Evolutionary conservation across 2,888 invertebrate species (phyloP).

Genomic region (Sicus ferrugineus): DNA sequence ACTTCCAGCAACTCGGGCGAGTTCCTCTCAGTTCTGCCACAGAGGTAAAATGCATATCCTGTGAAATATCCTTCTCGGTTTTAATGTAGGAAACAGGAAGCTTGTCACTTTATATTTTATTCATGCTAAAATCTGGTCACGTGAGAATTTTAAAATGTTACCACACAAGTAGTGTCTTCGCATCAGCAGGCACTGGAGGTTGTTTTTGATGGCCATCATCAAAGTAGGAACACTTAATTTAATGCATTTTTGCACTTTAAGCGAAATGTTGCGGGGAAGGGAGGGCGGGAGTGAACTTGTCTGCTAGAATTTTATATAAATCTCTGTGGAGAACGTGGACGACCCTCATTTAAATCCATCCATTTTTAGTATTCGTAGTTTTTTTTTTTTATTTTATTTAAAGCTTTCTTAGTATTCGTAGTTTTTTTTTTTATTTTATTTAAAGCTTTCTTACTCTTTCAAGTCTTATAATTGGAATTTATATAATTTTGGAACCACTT

Average conservation of each 20-base stretch:
- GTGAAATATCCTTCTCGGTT: not conserved
- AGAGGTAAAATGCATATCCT: conserved; percentile 18
- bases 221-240: conserved; percentile 11
- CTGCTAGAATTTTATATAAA: not conserved
- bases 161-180: not conserved
- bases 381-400: no score
- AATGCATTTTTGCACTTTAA: conserved; percentile 24
- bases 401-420: no score
- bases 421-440: no score
- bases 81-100: conserved; percentile 25
- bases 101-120: conserved; percentile 23
- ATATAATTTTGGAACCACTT: no score
- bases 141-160: conserved; percentile 14
- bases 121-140: conserved; percentile 23
- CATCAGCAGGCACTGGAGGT: not conserved
- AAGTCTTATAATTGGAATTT: no score
- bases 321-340: not conserved
- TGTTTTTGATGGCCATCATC: not conserved
- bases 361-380: no score
- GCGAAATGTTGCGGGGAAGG: not conserved
- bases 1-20: not conserved
- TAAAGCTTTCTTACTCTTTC: no score
- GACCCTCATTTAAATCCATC: no score
- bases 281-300: not conserved
- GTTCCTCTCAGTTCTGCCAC: not conserved